These are phyloP conservation scores for Agrypnia vestita DNA, from an alignment of 1,140 invertebrate species.

Conservation along the genomic window DNA sequence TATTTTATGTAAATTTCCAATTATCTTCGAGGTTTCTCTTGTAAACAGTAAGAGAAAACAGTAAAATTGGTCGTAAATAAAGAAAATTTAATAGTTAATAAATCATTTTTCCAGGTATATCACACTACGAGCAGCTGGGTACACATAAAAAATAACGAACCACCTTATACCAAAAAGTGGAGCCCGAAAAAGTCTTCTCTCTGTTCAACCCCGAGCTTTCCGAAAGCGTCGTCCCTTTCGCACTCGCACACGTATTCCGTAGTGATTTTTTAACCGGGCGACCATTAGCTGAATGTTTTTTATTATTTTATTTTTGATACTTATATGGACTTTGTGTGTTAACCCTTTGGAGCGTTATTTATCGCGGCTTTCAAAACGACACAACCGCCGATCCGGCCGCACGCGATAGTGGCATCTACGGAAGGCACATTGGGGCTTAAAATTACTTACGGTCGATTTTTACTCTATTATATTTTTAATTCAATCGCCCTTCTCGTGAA, in stretches of 20 bases:
- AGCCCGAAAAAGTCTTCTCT: conserved; percentile 43
- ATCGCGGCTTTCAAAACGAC: conserved; percentile 14
- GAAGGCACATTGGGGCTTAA: not conserved
- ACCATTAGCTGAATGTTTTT: conserved; percentile 61
- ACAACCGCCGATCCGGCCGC: not conserved
- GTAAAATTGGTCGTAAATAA: no score
- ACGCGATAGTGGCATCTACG: not conserved
- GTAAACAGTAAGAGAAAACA: no score
- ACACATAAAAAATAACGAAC: conserved; percentile 58
- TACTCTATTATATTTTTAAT: not conserved
- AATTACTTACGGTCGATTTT: not conserved
- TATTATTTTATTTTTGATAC: conserved; percentile 59
- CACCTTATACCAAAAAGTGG: conserved; percentile 55
- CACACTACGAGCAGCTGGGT: conserved; percentile 36
- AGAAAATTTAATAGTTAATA: not conserved
- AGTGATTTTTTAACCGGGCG: conserved; percentile 57
- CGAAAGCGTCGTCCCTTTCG: conserved; percentile 33
- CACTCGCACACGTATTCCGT: conserved; percentile 48
- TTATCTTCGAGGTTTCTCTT: not conserved
- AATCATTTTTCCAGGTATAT: conserved; percentile 25
- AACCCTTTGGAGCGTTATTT: conserved; percentile 54
- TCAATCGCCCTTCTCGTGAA: conserved; percentile 8
- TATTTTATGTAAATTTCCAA: not conserved
- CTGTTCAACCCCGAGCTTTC: conserved; percentile 5
- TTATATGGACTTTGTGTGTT: conserved; percentile 55